Conservation (phyloP, 2,113 vertebrate genomes). For the Nipponia nippon region DNA sequence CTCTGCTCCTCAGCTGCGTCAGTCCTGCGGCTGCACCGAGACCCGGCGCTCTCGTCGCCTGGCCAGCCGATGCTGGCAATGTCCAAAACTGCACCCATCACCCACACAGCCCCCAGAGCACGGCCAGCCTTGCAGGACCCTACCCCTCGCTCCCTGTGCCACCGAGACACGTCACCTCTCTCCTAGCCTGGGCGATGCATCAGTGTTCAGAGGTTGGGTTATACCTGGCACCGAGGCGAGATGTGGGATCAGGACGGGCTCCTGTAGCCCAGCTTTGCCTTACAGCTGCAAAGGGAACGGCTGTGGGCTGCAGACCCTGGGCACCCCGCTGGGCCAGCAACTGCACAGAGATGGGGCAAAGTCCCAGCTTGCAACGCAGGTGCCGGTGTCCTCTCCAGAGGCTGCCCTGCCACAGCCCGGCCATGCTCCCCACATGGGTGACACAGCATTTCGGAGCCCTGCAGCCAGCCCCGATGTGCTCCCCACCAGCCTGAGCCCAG, state of each 20-base stretch:
- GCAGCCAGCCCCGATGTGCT: fast-evolving
- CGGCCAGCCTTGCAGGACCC: background rate
- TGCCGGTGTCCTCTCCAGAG: background rate
- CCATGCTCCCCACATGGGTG: background rate
- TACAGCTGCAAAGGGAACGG: background rate
- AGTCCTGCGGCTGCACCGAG: background rate
- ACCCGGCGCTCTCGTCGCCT: background rate
- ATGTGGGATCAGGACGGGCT: fast-evolving
- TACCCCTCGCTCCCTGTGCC: background rate
- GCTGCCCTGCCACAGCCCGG: background rate
- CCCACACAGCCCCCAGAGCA: fast-evolving
- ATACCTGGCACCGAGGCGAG: background rate
- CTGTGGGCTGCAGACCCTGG: background rate
- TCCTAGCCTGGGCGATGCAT: background rate
- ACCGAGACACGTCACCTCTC: fast-evolving
- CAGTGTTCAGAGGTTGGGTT: background rate
- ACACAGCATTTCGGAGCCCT: background rate
- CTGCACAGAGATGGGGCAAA: background rate
- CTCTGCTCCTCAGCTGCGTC: background rate
- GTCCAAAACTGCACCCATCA: background rate
- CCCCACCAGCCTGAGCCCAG: background rate
- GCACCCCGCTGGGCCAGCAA: fast-evolving
- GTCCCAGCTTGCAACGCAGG: fast-evolving
- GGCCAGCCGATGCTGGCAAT: background rate
- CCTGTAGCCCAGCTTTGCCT: background rate